Base-by-base conservation (phyloP, 2,888 invertebrate genomes). In the Rhamnusium bicolor region DNA sequence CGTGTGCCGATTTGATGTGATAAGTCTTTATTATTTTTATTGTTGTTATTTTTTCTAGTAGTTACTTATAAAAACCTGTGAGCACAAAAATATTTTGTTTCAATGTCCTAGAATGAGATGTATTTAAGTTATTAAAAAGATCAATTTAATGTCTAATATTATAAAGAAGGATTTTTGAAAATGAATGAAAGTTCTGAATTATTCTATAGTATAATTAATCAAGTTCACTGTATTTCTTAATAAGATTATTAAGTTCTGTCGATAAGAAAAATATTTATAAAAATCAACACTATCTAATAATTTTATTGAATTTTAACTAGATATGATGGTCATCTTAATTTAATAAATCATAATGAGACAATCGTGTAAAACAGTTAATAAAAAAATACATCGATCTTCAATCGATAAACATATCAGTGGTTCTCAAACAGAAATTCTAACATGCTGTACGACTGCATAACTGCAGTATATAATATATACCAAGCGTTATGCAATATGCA, bases 1-100 rank as follows among this genome's bases (percentile, higher is more conserved):
- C 54, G 65, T 53, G 65, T 65, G 67, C 67, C 67, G 67, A 56
- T 56, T 67, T 67, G 21, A 56, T 67, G 67, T 67, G 67, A 67
- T 67, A 67, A 67, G 56, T 56, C 46, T 32, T 51, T 56, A 67
- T 67, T 54, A 56, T 56, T 67, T 46, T 46, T 67, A 53, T 67
- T 56, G 67, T 65, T 65, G 56, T 46, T 67, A 54, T 67, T 67
- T 67, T 27, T 18, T 54, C 12, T 27, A 53, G 19, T 51, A 47
- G 19, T 16, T 32, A 27, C 7, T 27, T 49, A 49, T 27, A 51
- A 7, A 51, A 49, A 62, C 3, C n/a, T 5, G 51, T 51, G 29
- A 63, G 63, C 63, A 63, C n/a, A 29, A 21, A 49, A 24, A 62
- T 10, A n/a, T 62, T 21, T 21, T 24, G 19, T 47, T 56, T 56